Conservation (phyloP, 2,888 invertebrate genomes). For the Camptogramma bilineatum region DNA sequence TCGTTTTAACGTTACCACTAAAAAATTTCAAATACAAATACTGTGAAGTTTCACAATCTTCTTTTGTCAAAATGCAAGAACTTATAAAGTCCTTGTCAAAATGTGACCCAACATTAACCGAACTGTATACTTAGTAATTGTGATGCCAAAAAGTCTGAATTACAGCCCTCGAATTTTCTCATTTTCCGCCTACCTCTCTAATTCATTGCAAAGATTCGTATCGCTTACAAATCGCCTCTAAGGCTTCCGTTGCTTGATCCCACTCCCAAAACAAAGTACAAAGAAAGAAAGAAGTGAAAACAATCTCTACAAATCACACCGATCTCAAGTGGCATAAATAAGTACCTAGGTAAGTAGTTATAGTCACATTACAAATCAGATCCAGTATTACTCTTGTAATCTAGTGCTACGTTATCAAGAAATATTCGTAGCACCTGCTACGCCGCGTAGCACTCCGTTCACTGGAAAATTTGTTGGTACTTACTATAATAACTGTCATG, state of each 20-base stretch:
- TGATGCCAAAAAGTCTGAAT: conserved; percentile 6
- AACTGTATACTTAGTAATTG: background rate
- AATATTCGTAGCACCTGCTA: conserved; percentile 4
- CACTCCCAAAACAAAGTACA: conserved; percentile 27
- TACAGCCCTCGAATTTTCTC: conserved; percentile 2
- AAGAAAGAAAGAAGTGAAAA: conserved; percentile 27
- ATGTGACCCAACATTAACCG: background rate
- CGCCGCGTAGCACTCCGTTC: background rate
- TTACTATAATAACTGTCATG: background rate
- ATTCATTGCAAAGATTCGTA: conserved; percentile 39
- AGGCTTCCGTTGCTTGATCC: conserved; percentile 33
- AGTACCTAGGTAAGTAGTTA: background rate
- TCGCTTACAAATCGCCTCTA: conserved; percentile 38
- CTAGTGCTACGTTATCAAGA: background rate
- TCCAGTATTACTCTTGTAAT: no score
- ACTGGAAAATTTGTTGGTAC: background rate
- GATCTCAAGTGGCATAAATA: conserved; percentile 4
- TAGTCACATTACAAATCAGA: background rate
- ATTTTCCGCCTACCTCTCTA: conserved; percentile 17
- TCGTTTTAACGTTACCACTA: no score
- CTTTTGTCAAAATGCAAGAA: no score
- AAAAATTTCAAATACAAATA: no score
- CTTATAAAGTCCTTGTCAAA: no score
- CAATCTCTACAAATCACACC: conserved; percentile 15
- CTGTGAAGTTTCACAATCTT: no score